Percentiles rank a stretch among this genome's conserved stretches.
Evolutionary conservation across 2,797 vertebrate species (phyloP).

Genomic region (Phylloscopus collybita): DNA sequence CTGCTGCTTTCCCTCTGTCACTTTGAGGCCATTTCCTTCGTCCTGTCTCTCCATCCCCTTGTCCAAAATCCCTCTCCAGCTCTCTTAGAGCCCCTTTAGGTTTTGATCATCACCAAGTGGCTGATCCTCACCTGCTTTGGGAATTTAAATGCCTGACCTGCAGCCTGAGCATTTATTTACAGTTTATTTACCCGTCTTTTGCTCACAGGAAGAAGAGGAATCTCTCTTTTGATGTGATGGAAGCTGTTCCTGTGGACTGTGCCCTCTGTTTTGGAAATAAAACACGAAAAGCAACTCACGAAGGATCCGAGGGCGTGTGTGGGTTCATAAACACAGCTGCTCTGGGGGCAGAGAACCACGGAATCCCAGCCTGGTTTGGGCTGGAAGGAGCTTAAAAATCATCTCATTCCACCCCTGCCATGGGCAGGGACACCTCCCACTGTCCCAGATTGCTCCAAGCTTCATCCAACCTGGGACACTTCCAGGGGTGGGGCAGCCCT

Average conservation of each 20-base stretch:
- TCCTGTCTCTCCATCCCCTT: not conserved
- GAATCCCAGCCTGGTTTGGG: not conserved
- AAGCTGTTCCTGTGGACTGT: not conserved
- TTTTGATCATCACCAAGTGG: not conserved
- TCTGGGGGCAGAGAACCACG: rapidly evolving
- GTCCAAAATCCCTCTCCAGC: not conserved
- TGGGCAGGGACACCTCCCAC: not conserved
- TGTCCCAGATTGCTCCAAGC: rapidly evolving
- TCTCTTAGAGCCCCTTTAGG: too few relatives aligned
- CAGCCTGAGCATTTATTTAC: not conserved
- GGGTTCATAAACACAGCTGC: constrained; percentile 33
- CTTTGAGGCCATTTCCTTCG: not conserved
- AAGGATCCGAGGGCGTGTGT: not conserved
- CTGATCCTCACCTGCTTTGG: not conserved
- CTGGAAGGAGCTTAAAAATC: not conserved
- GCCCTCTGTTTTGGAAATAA: constrained; percentile 47
- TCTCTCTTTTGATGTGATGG: not conserved
- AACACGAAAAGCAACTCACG: not conserved
- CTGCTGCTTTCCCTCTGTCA: not conserved
- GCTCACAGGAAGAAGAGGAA: not conserved
- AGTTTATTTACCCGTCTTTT: not conserved
- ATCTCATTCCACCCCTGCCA: not conserved
- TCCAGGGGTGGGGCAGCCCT: not conserved
- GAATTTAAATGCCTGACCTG: not conserved
- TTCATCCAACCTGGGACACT: rapidly evolving